Conservation (phyloP, 2,113 vertebrate genomes). For the Nycticebus coucang region DNA sequence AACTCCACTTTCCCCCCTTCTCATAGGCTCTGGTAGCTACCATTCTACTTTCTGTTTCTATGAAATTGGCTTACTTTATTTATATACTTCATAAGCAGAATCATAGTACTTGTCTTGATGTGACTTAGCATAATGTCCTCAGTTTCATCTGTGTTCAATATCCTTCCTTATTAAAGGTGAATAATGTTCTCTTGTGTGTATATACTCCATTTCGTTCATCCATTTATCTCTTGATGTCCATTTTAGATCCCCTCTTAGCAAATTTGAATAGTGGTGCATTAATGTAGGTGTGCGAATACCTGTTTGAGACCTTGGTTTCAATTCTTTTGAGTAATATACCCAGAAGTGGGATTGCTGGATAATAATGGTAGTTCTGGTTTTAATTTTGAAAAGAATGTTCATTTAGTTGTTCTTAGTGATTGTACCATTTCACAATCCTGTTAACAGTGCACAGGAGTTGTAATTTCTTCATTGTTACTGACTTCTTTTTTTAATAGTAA, state of each 20-base stretch:
- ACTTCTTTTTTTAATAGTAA: neutral
- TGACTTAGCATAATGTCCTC: neutral
- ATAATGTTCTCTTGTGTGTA: neutral
- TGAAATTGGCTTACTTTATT: conserved; percentile 27
- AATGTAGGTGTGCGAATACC: conserved; percentile 16
- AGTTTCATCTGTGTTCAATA: neutral
- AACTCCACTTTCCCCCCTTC: neutral
- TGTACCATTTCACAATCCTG: neutral
- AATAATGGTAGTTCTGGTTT: neutral
- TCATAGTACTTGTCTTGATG: conserved; percentile 1
- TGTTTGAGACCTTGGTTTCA: conserved; percentile 15
- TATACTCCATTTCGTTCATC: neutral
- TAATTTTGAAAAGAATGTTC: neutral
- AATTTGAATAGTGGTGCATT: neutral
- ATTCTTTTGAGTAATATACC: neutral
- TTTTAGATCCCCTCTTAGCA: neutral
- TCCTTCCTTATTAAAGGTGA: conserved; percentile 16
- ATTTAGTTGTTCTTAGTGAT: neutral
- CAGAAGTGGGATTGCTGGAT: neutral
- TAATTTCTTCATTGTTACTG: neutral
- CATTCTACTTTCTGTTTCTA: conserved; percentile 44
- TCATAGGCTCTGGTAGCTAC: neutral
- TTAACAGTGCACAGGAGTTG: neutral
- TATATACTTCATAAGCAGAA: conserved; percentile 5
- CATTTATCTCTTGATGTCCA: neutral